These are phyloP conservation scores for Tetragonula clypearis DNA, from an alignment of 1,140 invertebrate genomes.

Conservation along the genomic window DNA sequence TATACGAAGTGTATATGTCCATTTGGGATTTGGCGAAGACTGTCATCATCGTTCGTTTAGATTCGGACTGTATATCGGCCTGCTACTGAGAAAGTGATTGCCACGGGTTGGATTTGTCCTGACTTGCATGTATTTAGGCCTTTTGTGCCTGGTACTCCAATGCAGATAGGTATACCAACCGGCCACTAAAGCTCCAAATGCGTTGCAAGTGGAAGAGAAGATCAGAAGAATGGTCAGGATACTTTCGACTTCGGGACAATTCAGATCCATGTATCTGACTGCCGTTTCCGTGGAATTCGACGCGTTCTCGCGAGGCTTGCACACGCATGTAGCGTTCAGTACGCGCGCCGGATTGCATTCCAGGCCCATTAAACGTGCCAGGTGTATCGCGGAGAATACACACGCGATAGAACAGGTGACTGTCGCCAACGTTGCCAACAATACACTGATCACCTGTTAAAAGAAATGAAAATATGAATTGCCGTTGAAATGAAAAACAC, in stretches of 20 bases:
- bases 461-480: background rate
- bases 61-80: constrained; percentile 71
- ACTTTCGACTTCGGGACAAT: constrained; percentile 81
- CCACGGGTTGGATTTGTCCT: constrained; percentile 72
- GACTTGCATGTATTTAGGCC: constrained; percentile 78
- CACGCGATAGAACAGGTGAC: constrained; percentile 79
- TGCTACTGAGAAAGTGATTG: constrained; percentile 65
- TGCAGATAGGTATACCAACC: constrained; percentile 81
- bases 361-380: constrained; percentile 77
- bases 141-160: constrained; percentile 76
- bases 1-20: constrained; percentile 17
- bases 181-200: constrained; percentile 76
- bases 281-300: constrained; percentile 43
- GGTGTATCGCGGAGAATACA: constrained; percentile 79
- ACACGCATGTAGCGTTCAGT: constrained; percentile 75
- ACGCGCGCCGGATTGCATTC: constrained; percentile 79
- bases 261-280: constrained; percentile 78
- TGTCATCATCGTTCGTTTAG: constrained; percentile 75
- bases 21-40: background rate
- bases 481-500: background rate
- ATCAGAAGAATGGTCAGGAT: constrained; percentile 79
- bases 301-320: constrained; percentile 64
- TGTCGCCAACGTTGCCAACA: constrained; percentile 76
- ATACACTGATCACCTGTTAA: constrained; percentile 77
- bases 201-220: constrained; percentile 79